These are phyloP conservation scores for Seriola dumerili DNA, from an alignment of 2,113 vertebrate genomes.

Conservation along the genomic window DNA sequence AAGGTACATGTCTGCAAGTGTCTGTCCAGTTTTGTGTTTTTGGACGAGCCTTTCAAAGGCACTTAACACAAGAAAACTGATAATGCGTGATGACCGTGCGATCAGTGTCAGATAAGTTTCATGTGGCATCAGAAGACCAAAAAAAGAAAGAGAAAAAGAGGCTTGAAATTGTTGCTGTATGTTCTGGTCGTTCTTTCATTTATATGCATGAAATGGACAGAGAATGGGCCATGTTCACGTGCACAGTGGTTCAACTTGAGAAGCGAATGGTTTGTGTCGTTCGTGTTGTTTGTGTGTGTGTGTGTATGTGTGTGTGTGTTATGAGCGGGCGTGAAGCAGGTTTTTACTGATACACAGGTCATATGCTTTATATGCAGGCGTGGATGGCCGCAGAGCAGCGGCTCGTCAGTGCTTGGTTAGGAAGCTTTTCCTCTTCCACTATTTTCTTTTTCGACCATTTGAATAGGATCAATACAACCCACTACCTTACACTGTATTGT, in stretches of 20 bases:
- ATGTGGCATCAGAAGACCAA: neutral
- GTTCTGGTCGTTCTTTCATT: neutral
- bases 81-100: neutral
- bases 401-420: constrained; percentile 17
- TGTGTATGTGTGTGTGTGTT: constrained; percentile 3
- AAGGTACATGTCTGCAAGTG: constrained; percentile 19
- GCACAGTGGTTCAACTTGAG: constrained; percentile 7
- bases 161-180: neutral
- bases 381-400: constrained; percentile 39
- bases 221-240: neutral
- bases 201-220: neutral
- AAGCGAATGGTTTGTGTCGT: neutral
- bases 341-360: constrained; percentile 30
- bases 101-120: constrained; percentile 16
- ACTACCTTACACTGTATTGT: neutral
- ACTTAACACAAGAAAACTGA: neutral
- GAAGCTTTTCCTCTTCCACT: neutral
- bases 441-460: constrained; percentile 21
- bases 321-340: neutral
- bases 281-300: no score
- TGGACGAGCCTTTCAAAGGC: constrained; percentile 14
- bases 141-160: neutral
- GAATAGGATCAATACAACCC: neutral
- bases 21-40: constrained; percentile 43
- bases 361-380: constrained; percentile 26